phyloP scores from a whole-genome alignment of 2,797 vertebrate species.

The Falco rusticolus region DNA sequence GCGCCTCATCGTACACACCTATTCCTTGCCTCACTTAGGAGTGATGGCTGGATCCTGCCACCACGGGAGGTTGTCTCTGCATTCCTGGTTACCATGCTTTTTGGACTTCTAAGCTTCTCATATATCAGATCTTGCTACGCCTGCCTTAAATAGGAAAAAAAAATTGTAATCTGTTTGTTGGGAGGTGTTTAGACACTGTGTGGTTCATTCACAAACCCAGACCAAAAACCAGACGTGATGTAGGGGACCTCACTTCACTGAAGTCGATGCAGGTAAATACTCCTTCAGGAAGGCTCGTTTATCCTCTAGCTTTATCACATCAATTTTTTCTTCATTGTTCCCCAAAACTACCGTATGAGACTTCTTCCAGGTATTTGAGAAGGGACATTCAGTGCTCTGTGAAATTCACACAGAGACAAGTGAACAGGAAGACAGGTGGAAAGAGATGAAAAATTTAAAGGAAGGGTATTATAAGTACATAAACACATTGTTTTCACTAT shows the following conservation, averaged over 20 bases:
- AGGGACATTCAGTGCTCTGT: accelerated
- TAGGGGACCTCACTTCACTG: neutral
- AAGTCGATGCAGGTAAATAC: neutral
- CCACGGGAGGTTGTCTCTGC: neutral
- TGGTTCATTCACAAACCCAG: neutral
- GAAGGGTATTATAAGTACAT: neutral
- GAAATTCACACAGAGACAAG: neutral
- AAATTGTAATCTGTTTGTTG: neutral
- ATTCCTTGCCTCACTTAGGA: neutral
- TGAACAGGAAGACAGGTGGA: neutral
- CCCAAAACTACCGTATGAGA: neutral
- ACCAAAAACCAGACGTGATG: neutral
- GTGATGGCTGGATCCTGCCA: neutral
- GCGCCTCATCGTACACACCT: accelerated
- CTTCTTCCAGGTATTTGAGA: neutral
- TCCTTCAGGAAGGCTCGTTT: neutral
- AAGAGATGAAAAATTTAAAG: neutral
- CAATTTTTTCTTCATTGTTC: neutral
- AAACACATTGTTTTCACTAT: neutral
- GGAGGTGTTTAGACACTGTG: neutral
- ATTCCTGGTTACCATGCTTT: neutral
- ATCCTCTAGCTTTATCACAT: neutral
- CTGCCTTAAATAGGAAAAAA: neutral
- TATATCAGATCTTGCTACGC: neutral
- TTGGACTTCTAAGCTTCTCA: neutral